A percentile compares a stretch with the other conserved stretches of the same genome.
phyloP scores from a whole-genome alignment of 2,797 vertebrate genomes.

The Gadopsis bispinosus region DNA sequence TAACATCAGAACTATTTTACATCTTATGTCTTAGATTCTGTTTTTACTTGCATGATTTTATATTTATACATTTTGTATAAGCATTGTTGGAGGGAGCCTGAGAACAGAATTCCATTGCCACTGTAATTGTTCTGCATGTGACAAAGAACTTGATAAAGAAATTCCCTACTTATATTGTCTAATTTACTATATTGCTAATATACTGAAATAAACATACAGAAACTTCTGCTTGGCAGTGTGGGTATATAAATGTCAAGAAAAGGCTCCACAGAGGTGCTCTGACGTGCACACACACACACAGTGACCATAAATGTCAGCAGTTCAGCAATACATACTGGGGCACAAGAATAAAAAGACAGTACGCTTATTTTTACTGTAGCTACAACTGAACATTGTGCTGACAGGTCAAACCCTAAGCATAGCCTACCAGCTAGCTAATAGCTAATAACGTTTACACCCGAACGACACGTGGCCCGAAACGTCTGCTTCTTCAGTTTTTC shows the following conservation, averaged over 20 bases:
- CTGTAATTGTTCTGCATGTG: no score
- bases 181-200: not conserved
- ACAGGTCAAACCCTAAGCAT: not conserved
- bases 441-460: not conserved
- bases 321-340: not conserved
- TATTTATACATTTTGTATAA: no score
- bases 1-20: no score
- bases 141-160: no score
- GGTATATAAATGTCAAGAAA: not conserved
- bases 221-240: not conserved
- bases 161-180: not conserved
- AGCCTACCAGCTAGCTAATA: no score
- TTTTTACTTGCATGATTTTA: no score
- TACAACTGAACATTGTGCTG: not conserved
- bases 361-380: not conserved
- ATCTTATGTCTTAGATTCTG: no score
- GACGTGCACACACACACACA: not conserved
- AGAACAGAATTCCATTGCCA: no score
- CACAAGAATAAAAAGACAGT: not conserved
- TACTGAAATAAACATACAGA: not conserved
- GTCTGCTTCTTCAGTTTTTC: not conserved
- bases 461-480: not conserved
- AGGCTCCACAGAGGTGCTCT: not conserved
- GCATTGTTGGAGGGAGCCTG: no score
- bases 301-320: no score